phyloP scores from a whole-genome alignment of 2,113 vertebrate genomes.

The Ammodytes dubius region DNA sequence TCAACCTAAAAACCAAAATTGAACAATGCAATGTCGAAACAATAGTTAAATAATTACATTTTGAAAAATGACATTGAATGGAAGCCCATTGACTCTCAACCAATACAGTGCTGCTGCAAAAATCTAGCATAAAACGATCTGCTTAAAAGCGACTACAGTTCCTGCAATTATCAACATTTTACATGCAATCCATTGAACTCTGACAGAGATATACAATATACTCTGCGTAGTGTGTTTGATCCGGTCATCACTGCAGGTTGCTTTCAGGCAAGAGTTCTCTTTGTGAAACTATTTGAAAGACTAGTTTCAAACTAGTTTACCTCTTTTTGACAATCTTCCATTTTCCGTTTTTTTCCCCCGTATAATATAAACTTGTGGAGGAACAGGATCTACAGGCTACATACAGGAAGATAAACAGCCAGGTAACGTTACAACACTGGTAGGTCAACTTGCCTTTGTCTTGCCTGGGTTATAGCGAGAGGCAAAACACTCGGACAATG shows the following conservation, averaged over 20 bases:
- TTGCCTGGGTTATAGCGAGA: not conserved
- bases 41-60: not conserved
- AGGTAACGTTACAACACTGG: not conserved
- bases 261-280: not conserved
- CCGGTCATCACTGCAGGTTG: not conserved
- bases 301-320: not conserved
- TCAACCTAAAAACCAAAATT: not conserved
- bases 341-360: not conserved
- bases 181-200: not conserved
- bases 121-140: not conserved
- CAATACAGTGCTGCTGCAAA: not conserved
- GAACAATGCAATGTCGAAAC: not conserved
- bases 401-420: not conserved
- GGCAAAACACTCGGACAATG: constrained; percentile 1
- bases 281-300: not conserved
- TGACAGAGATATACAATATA: not conserved
- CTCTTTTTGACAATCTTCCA: not conserved
- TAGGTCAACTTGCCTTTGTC: not conserved
- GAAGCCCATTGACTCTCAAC: not conserved
- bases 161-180: not conserved
- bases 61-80: not conserved
- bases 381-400: not conserved
- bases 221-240: not conserved
- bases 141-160: not conserved
- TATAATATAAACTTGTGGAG: not conserved